Evolutionary conservation across 1,140 invertebrate genomes (phyloP).

Genomic region (Hylaeus anthracinus): DNA sequence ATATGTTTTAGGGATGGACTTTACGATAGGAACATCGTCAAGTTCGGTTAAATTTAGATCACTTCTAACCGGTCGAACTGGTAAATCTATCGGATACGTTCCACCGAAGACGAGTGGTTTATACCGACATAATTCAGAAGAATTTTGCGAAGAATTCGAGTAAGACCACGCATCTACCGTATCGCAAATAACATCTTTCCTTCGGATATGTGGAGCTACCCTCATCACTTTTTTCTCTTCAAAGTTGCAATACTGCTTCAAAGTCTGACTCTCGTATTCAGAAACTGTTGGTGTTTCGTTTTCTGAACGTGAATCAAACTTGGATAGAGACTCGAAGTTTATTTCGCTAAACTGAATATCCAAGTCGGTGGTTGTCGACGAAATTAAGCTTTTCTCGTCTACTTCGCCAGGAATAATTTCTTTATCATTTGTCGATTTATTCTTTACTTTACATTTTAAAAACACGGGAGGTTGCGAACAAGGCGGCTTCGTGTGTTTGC

Average conservation of each 20-base stretch:
- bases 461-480: slow-evolving; percentile 68
- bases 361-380: slow-evolving; percentile 73
- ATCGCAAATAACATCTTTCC: slow-evolving; percentile 82
- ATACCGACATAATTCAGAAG: slow-evolving; percentile 67
- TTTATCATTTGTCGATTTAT: slow-evolving; percentile 39
- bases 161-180: slow-evolving; percentile 83
- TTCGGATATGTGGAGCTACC: slow-evolving; percentile 76
- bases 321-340: slow-evolving; percentile 64
- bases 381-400: slow-evolving; percentile 16
- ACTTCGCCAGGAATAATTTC: slow-evolving; percentile 12
- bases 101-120: slow-evolving; percentile 89
- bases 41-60: slow-evolving; percentile 34
- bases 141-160: slow-evolving; percentile 20
- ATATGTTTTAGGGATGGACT: slow-evolving; percentile 80
- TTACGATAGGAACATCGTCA: slow-evolving; percentile 29
- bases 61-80: slow-evolving; percentile 71
- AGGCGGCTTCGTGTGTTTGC: slow-evolving; percentile 67
- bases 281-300: slow-evolving; percentile 2
- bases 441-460: slow-evolving; percentile 71
- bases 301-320: slow-evolving; percentile 53
- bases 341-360: slow-evolving; percentile 76
- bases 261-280: slow-evolving; percentile 56
- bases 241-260: slow-evolving; percentile 76
- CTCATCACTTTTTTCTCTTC: slow-evolving; percentile 77
- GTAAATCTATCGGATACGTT: slow-evolving; percentile 90